These are phyloP conservation scores for Notocelia uddmanniana DNA, from an alignment of 2,888 invertebrate genomes.

Conservation along the genomic window DNA sequence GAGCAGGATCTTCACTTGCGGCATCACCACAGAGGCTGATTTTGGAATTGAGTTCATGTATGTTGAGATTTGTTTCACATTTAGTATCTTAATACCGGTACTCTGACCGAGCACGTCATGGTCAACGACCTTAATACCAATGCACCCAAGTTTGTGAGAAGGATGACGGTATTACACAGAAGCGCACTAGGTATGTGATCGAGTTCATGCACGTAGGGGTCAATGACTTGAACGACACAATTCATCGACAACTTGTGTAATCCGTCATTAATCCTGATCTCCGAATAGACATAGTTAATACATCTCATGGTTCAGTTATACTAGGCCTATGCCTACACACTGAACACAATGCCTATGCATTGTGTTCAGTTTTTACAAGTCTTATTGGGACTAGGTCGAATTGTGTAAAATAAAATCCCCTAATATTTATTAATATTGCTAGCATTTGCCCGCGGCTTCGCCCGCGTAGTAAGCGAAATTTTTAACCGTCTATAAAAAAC, in stretches of 20 bases:
- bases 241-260: not conserved
- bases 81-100: slow-evolving; percentile 69
- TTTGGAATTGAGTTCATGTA: slow-evolving; percentile 95
- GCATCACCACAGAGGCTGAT: slow-evolving; percentile 96
- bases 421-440: too few species aligned
- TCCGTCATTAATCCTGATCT: not conserved
- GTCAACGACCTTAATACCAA: slow-evolving; percentile 97
- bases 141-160: slow-evolving; percentile 91
- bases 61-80: slow-evolving; percentile 86
- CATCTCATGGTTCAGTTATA: too few species aligned
- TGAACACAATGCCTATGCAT: too few species aligned
- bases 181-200: slow-evolving; percentile 93
- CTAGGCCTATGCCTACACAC: too few species aligned
- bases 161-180: slow-evolving; percentile 97
- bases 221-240: not conserved
- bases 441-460: too few species aligned
- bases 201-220: slow-evolving; percentile 93
- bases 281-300: not conserved
- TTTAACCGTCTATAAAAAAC: too few species aligned
- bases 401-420: too few species aligned
- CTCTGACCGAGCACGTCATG: slow-evolving; percentile 88
- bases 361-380: too few species aligned
- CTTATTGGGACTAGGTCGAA: too few species aligned
- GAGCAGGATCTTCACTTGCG: slow-evolving; percentile 94
- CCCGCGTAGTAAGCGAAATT: too few species aligned